Evolutionary conservation across 2,113 vertebrate genomes (phyloP).

Genomic region (Rhabdomys dilectus): DNA sequence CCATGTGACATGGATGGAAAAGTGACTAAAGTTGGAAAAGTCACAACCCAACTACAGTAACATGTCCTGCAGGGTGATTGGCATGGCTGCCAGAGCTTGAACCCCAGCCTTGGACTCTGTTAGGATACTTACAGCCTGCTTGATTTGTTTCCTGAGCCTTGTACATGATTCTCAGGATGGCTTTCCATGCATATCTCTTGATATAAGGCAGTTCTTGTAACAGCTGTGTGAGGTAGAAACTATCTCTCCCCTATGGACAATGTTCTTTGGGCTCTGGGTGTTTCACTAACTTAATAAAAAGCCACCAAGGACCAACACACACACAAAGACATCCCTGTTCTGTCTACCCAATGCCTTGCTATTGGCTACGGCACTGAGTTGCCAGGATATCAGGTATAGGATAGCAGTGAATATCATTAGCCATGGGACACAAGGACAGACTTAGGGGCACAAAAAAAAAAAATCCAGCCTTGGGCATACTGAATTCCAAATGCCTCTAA

Average conservation of each 20-base stretch:
- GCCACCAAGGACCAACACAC: fast-evolving
- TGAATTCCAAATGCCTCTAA: neutral
- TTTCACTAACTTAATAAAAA: neutral
- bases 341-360: neutral
- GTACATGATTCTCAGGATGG: fast-evolving
- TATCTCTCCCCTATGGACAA: neutral
- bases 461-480: fast-evolving
- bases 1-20: fast-evolving
- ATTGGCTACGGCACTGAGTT: fast-evolving
- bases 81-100: no score
- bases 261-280: neutral
- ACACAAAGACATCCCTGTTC: fast-evolving
- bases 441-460: fast-evolving
- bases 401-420: neutral
- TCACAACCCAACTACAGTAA: fast-evolving
- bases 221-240: fast-evolving
- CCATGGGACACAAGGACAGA: neutral
- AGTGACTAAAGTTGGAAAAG: fast-evolving
- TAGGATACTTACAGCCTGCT: fast-evolving
- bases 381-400: no score
- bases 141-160: no score
- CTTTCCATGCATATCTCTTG: fast-evolving
- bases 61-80: neutral
- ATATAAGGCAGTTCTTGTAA: fast-evolving
- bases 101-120: fast-evolving